A percentile compares a stretch with the other conserved stretches of the same genome.
Conservation (phyloP, 2,888 invertebrate species). For the Byasa hedistus region DNA sequence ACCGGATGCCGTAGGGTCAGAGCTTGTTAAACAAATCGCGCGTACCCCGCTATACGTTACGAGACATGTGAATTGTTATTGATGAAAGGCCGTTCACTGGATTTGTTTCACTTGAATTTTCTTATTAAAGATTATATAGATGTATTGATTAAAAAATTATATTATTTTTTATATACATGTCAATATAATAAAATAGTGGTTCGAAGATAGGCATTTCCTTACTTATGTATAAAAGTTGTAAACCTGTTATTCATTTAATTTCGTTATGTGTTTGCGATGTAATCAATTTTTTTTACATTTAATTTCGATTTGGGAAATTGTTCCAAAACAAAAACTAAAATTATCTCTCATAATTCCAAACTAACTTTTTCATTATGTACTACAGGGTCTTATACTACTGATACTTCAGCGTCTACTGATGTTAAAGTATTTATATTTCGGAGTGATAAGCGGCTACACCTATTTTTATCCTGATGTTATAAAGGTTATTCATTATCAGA, state of each 20-base stretch:
- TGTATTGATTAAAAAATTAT: background rate
- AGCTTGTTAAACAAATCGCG: conserved; percentile 52
- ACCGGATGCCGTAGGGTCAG: conserved; percentile 53
- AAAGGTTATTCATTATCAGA: background rate
- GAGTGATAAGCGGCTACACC: no score
- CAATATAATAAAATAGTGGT: background rate
- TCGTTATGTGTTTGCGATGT: no score
- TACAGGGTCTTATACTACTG: background rate
- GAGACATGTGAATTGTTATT: conserved; percentile 8
- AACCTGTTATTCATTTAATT: no score
- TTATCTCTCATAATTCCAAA: background rate
- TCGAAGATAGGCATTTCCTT: no score
- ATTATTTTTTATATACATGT: background rate
- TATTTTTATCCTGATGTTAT: background rate
- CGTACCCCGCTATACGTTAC: conserved; percentile 35
- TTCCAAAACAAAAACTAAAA: no score
- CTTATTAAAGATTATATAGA: background rate
- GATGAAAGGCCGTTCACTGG: conserved; percentile 5
- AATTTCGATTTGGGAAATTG: no score
- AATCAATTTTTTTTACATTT: no score
- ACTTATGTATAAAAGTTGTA: no score
- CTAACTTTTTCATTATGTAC: background rate
- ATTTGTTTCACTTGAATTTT: background rate
- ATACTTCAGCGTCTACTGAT: background rate
- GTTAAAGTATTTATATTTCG: background rate